phyloP scores from a whole-genome alignment of 2,113 vertebrate species.

The Herpetotheres cachinnans region DNA sequence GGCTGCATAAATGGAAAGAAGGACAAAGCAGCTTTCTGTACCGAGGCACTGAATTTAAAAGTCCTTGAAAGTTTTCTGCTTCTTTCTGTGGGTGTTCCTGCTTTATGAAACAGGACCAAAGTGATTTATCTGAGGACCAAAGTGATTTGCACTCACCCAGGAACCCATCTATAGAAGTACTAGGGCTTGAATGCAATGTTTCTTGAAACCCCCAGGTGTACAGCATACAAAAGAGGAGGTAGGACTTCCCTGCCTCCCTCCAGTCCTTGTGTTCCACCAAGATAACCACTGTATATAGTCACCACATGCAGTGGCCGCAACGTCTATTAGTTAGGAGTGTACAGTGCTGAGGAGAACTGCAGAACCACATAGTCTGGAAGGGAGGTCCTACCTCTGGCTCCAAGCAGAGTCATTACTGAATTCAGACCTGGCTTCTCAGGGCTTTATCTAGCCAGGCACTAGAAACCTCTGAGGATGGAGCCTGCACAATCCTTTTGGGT shows the following conservation, averaged over 20 bases:
- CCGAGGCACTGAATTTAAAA: background rate
- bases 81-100: background rate
- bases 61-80: background rate
- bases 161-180: background rate
- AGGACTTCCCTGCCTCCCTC: background rate
- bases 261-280: background rate
- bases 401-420: background rate
- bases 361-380: background rate
- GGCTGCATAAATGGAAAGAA: background rate
- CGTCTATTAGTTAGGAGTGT: background rate
- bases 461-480: background rate
- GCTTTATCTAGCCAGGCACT: background rate
- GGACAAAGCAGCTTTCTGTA: background rate
- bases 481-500: background rate
- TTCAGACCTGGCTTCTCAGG: background rate
- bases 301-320: background rate
- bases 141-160: background rate
- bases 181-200: background rate
- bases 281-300: background rate
- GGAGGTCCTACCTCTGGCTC: background rate
- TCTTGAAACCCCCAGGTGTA: background rate
- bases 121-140: background rate
- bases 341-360: background rate
- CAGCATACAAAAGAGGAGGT: background rate
- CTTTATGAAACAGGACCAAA: background rate